Conservation (phyloP, 2,113 vertebrate species). For the Myrmecophaga tridactyla region DNA sequence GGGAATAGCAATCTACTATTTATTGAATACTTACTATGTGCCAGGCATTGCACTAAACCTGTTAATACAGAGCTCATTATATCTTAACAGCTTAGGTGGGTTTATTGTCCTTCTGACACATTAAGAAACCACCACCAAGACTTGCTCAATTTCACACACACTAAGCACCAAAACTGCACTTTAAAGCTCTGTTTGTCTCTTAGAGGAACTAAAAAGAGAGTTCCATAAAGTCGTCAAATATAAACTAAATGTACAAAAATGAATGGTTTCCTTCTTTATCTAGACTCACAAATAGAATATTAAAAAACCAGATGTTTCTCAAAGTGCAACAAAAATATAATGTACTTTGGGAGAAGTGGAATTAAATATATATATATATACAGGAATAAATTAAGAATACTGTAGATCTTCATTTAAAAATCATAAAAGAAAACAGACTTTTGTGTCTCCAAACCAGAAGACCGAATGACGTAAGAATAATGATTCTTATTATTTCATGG, state of each 20-base stretch:
- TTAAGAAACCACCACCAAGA: not conserved
- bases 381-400: not conserved
- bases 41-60: not conserved
- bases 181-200: not conserved
- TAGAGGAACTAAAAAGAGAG: not conserved
- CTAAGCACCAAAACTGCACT: not conserved
- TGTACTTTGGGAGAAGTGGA: not conserved
- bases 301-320: not conserved
- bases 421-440: not conserved
- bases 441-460: not conserved
- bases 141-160: not conserved
- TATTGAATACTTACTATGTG: not conserved
- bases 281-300: not conserved
- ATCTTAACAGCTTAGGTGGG: not conserved
- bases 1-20: not conserved
- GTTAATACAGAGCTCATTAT: not conserved
- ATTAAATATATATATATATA: not conserved
- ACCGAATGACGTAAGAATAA: not conserved
- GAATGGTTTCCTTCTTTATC: not conserved
- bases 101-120: not conserved
- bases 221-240: conserved; percentile 19
- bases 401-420: not conserved
- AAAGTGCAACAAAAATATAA: not conserved
- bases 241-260: not conserved
- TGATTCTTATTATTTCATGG: not conserved